A percentile compares a stretch with the other conserved stretches of the same genome.
These are phyloP conservation scores for Creontiades dilutus DNA, from an alignment of 2,888 invertebrate genomes.

Conservation along the genomic window DNA sequence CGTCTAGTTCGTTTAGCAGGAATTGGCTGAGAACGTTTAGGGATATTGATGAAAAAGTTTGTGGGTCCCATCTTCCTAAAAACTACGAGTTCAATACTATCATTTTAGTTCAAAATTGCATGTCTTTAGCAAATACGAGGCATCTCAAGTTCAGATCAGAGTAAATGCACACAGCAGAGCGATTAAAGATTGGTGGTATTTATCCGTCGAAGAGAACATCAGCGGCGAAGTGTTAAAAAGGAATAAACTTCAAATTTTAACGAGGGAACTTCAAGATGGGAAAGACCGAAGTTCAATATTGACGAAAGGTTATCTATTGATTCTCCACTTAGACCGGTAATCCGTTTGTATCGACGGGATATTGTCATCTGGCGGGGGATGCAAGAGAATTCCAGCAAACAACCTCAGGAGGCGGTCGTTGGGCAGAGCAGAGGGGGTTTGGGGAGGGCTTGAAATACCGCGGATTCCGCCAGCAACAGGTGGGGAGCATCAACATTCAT, in stretches of 20 bases:
- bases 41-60: too few species aligned
- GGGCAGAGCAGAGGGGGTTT: background rate
- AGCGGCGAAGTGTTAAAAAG: background rate
- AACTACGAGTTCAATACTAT: too few species aligned
- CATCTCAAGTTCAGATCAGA: too few species aligned
- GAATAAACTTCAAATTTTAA: background rate
- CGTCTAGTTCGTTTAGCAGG: too few species aligned
- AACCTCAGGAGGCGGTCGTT: background rate
- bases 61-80: too few species aligned
- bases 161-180: too few species aligned
- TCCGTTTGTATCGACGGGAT: conserved; percentile 12
- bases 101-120: too few species aligned
- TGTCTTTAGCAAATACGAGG: too few species aligned
- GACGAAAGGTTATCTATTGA: background rate
- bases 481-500: conserved; percentile 31
- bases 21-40: too few species aligned
- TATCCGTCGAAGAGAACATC: background rate
- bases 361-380: background rate
- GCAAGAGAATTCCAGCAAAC: background rate
- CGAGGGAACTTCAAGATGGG: background rate
- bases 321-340: background rate
- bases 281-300: background rate
- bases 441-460: background rate
- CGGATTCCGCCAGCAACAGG: conserved; percentile 19
- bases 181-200: too few species aligned